phyloP scores from a whole-genome alignment of 2,888 invertebrate species.

The Bruchidius siliquastri region DNA sequence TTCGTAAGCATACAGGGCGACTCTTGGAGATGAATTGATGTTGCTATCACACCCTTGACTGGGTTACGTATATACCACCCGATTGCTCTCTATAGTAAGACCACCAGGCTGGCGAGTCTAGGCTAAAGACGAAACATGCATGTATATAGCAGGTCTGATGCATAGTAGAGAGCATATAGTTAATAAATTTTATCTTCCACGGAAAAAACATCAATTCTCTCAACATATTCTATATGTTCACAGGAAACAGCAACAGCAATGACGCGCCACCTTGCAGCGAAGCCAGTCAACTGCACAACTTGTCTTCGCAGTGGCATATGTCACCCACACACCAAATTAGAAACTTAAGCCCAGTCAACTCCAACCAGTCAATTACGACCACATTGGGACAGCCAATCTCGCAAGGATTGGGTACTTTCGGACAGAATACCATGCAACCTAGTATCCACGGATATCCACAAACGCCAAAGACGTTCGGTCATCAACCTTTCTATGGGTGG shows the following conservation, averaged over 20 bases:
- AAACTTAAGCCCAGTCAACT: constrained; percentile 30
- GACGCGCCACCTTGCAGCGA: constrained; percentile 33
- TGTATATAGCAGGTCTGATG: too few species aligned
- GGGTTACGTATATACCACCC: too few species aligned
- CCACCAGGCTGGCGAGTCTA: too few species aligned
- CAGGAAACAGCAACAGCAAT: constrained; percentile 40
- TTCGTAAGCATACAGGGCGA: too few species aligned
- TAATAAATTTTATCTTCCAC: too few species aligned
- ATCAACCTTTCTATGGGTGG: constrained; percentile 38
- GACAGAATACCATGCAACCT: constrained; percentile 32
- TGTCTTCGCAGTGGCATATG: constrained; percentile 30
- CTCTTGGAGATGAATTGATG: too few species aligned
- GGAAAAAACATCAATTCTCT: background rate
- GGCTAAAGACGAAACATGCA: too few species aligned
- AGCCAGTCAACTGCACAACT: constrained; percentile 46
- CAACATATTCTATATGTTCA: constrained; percentile 7
- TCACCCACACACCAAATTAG: constrained; percentile 32
- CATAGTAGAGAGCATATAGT: too few species aligned
- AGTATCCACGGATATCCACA: constrained; percentile 31
- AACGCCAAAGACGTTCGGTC: constrained; percentile 32
- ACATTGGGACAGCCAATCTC: constrained; percentile 20
- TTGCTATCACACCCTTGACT: too few species aligned
- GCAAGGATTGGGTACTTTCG: constrained; percentile 28
- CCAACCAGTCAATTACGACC: constrained; percentile 17
- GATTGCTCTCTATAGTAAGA: too few species aligned